Evolutionary conservation across 2,797 vertebrate genomes (phyloP).

Genomic region (Syngnathus acus): DNA sequence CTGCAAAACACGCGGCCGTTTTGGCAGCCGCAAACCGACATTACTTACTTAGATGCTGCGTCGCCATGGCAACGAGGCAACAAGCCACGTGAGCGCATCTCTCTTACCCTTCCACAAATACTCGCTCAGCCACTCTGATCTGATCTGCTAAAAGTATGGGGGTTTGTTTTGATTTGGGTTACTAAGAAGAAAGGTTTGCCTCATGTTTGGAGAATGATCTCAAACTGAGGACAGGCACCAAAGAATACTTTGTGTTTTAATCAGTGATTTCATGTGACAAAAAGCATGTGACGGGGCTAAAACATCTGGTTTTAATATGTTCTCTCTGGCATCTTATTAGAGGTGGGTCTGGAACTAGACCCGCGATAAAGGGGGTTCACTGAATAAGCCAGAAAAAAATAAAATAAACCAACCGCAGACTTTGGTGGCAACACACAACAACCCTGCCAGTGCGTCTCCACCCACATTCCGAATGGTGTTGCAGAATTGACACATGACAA

Average conservation of each 20-base stretch:
- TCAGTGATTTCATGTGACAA: background rate
- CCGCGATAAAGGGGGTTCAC: background rate
- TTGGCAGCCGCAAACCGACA: conserved; percentile 28
- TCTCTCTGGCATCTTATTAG: background rate
- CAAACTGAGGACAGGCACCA: background rate
- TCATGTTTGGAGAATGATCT: no score
- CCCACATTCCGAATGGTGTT: background rate
- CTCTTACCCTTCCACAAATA: background rate
- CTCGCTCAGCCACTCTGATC: background rate
- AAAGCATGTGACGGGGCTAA: background rate
- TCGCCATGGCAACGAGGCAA: conserved; percentile 59
- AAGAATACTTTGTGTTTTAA: background rate
- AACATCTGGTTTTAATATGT: background rate
- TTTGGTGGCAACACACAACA: background rate
- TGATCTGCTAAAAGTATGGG: no score
- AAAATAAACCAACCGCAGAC: background rate
- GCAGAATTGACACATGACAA: background rate
- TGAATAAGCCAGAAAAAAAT: background rate
- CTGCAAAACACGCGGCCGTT: conserved; percentile 1
- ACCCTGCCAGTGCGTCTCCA: background rate
- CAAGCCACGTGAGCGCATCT: conserved; percentile 46
- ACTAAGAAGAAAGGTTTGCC: background rate
- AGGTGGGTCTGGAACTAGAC: background rate
- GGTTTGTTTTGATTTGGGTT: background rate
- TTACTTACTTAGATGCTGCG: conserved; percentile 45